These are phyloP conservation scores for Drusus annulatus DNA, from an alignment of 1,140 invertebrate species.

Conservation along the genomic window DNA sequence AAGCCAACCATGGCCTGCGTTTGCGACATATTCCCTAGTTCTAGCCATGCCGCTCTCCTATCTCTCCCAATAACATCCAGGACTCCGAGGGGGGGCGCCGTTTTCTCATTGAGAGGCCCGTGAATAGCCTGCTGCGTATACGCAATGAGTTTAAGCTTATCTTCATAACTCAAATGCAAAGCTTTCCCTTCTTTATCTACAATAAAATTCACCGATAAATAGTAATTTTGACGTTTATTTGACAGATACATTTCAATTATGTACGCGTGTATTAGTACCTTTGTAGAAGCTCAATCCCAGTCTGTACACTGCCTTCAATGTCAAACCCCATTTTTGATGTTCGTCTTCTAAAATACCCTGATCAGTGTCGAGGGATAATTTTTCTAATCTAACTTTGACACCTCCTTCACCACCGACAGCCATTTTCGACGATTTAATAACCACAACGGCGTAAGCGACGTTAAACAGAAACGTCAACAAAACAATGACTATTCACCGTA, in stretches of 20 bases:
- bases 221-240: constrained; percentile 32
- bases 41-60: constrained; percentile 93
- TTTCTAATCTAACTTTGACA: constrained; percentile 66
- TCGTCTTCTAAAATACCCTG: constrained; percentile 69
- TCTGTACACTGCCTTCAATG: constrained; percentile 86
- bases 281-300: constrained; percentile 90
- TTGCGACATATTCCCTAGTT: constrained; percentile 87
- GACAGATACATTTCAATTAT: constrained; percentile 28
- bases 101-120: constrained; percentile 85
- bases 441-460: constrained; percentile 40
- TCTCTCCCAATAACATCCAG: constrained; percentile 96
- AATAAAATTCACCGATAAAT: constrained; percentile 25
- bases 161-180: constrained; percentile 93
- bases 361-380: constrained; percentile 68
- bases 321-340: constrained; percentile 77
- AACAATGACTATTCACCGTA: constrained; percentile 3
- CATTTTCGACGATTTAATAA: constrained; percentile 59
- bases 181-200: constrained; percentile 97
- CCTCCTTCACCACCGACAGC: constrained; percentile 61
- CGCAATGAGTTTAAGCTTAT: constrained; percentile 92
- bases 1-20: constrained; percentile 94
- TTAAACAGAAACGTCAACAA: constrained; percentile 51
- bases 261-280: constrained; percentile 75
- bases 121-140: constrained; percentile 92
- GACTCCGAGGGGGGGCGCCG: constrained; percentile 89